A percentile compares a stretch with the other conserved stretches of the same genome.
These are phyloP conservation scores for Hybognathus amarus DNA, from an alignment of 2,797 vertebrate species.

Conservation along the genomic window DNA sequence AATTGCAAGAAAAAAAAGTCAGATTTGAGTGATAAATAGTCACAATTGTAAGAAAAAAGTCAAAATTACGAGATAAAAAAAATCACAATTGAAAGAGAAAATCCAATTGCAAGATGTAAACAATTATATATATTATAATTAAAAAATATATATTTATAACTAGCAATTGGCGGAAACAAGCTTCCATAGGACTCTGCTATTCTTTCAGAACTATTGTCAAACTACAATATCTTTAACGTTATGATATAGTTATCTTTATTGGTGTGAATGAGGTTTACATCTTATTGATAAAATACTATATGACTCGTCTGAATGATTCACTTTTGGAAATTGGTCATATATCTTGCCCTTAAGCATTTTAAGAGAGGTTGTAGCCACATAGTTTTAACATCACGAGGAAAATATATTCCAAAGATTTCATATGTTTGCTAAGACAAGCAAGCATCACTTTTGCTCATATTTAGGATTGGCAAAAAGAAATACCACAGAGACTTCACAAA, in stretches of 20 bases:
- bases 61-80: rapidly evolving
- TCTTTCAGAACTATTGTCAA: neutral
- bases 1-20: neutral
- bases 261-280: neutral
- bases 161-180: neutral
- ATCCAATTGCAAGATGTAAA: too few relatives aligned
- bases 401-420: neutral
- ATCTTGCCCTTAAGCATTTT: neutral
- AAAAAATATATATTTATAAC: too few relatives aligned
- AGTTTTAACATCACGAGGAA: neutral
- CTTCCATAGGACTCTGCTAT: neutral
- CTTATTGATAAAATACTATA: neutral
- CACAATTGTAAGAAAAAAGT: rapidly evolving
- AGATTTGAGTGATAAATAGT: rapidly evolving
- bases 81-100: neutral
- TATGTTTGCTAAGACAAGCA: neutral
- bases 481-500: neutral
- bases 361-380: neutral
- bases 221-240: neutral
- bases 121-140: too few relatives aligned
- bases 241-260: neutral
- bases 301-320: neutral
- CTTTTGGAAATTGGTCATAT: neutral
- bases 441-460: neutral
- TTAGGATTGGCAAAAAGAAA: neutral